These are phyloP conservation scores for Chelmon rostratus DNA, from an alignment of 2,797 vertebrate genomes.

Conservation along the genomic window DNA sequence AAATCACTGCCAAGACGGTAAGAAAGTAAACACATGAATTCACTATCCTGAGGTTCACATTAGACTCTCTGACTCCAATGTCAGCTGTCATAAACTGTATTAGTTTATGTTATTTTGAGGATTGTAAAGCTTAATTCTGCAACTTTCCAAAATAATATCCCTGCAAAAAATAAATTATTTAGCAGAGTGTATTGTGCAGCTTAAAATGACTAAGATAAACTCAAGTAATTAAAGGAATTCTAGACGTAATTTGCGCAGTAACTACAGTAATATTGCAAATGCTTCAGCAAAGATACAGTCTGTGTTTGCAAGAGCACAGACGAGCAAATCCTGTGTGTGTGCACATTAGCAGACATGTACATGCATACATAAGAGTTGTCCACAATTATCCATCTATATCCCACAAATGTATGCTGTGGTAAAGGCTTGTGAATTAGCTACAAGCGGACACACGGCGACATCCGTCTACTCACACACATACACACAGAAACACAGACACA, in stretches of 20 bases:
- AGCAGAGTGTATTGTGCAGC: no score
- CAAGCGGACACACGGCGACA: not conserved
- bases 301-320: not conserved
- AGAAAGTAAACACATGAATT: not conserved
- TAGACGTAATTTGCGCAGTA: not conserved
- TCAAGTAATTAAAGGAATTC: not conserved
- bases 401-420: not conserved
- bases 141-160: not conserved
- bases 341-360: not conserved
- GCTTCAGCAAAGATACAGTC: not conserved
- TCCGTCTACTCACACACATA: not conserved
- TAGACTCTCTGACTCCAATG: not conserved
- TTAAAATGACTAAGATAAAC: not conserved
- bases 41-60: not conserved
- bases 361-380: not conserved
- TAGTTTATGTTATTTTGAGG: not conserved
- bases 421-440: conserved; percentile 9
- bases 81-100: not conserved
- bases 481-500: conserved; percentile 9
- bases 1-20: no score
- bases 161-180: not conserved
- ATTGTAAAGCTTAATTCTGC: not conserved
- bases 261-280: not conserved
- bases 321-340: not conserved
- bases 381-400: not conserved